Conservation (phyloP, 2,888 invertebrate genomes). For the Deilephila porcellus region DNA sequence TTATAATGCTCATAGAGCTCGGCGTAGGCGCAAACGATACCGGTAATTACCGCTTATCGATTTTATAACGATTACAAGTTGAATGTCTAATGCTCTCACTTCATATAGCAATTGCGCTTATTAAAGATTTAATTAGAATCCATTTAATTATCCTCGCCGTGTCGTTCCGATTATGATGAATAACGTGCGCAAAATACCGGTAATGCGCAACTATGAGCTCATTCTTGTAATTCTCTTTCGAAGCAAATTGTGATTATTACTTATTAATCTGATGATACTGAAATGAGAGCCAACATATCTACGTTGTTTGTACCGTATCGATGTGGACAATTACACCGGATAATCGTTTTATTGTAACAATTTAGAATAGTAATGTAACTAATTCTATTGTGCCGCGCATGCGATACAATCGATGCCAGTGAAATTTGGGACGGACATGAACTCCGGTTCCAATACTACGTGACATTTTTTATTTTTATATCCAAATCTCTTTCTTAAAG, state of each 20-base stretch:
- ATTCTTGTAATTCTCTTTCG: conserved; percentile 11
- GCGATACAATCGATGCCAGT: conserved; percentile 16
- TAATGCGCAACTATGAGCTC: not conserved
- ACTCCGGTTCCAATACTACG: conserved; percentile 17
- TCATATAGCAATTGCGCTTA: conserved; percentile 29
- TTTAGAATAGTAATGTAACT: conserved; percentile 4
- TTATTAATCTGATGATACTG: conserved; percentile 17
- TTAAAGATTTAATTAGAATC: conserved; percentile 30
- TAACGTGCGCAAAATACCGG: not conserved
- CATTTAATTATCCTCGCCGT: conserved; percentile 16
- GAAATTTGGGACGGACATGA: conserved; percentile 4
- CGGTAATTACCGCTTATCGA: conserved; percentile 28
- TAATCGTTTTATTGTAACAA: conserved; percentile 11
- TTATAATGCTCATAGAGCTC: conserved; percentile 2
- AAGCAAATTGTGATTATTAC: conserved; percentile 5
- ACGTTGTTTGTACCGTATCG: conserved; percentile 12
- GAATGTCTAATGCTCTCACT: conserved; percentile 31
- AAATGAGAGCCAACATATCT: not conserved
- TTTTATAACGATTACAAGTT: conserved; percentile 24
- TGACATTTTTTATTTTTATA: not conserved
- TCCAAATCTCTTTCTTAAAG: not conserved
- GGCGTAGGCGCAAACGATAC: conserved; percentile 25
- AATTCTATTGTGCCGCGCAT: not conserved
- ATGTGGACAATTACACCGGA: not conserved
- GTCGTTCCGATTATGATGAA: conserved; percentile 26